Evolutionary conservation across 2,113 vertebrate genomes (phyloP).

Genomic region (Calypte anna): DNA sequence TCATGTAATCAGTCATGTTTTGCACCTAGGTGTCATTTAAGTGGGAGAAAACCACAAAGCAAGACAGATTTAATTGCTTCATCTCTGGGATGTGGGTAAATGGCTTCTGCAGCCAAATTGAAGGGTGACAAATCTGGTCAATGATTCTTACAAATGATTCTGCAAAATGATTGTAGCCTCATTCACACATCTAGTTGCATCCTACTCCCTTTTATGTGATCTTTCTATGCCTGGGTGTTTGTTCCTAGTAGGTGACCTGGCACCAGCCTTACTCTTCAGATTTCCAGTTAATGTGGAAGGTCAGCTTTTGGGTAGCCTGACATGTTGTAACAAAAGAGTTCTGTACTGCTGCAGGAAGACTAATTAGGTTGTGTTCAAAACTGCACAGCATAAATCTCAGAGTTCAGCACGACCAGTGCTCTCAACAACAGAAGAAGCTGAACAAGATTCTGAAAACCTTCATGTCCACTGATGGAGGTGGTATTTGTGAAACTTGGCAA

Average conservation of each 20-base stretch:
- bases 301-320: neutral
- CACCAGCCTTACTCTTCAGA: neutral
- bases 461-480: fast-evolving
- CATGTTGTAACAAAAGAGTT: fast-evolving
- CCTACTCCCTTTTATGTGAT: neutral
- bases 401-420: neutral
- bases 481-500: neutral
- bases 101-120: neutral
- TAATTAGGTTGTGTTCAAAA: neutral
- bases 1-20: neutral
- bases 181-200: neutral
- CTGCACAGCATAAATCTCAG: neutral
- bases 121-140: neutral
- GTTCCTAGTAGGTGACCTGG: neutral
- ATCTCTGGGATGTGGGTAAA: neutral
- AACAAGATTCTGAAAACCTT: neutral
- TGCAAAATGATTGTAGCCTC: neutral
- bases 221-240: neutral
- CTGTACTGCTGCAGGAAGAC: neutral
- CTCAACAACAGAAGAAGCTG: neutral
- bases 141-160: neutral
- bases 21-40: neutral
- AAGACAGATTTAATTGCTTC: neutral
- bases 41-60: neutral
- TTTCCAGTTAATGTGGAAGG: neutral